These are phyloP conservation scores for Microctonus aethiopoides DNA, from an alignment of 2,888 invertebrate species.

Conservation along the genomic window DNA sequence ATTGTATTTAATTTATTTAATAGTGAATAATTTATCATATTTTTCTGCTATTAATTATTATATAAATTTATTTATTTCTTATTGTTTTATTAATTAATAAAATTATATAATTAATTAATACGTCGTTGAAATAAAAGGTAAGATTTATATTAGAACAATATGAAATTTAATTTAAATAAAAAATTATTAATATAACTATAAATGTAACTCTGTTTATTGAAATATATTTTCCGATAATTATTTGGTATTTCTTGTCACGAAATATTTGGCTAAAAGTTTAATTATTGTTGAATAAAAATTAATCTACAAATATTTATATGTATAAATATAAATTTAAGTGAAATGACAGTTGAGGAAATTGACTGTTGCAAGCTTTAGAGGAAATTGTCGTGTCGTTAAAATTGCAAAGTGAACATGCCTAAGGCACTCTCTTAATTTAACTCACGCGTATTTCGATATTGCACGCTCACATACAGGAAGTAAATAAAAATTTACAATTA, in stretches of 20 bases:
- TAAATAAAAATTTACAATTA: not conserved
- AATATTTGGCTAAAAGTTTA: constrained; percentile 5
- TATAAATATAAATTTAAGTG: too few relatives aligned
- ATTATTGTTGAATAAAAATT: too few relatives aligned
- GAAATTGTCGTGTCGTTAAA: not conserved
- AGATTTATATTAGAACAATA: too few relatives aligned
- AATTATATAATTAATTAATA: too few relatives aligned
- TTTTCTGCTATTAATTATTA: not conserved
- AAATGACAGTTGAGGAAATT: constrained; percentile 16
- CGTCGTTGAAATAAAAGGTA: too few relatives aligned
- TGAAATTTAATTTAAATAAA: too few relatives aligned
- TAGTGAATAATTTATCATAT: not conserved
- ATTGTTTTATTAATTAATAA: too few relatives aligned
- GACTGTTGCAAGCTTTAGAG: constrained; percentile 9
- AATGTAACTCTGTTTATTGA: too few relatives aligned
- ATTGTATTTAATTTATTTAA: not conserved
- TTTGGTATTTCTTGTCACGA: too few relatives aligned
- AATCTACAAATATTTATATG: too few relatives aligned
- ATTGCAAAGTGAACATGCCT: not conserved
- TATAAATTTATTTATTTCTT: too few relatives aligned
- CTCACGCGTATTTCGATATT: not conserved
- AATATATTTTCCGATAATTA: not conserved
- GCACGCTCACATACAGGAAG: not conserved
- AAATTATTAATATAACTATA: too few relatives aligned
- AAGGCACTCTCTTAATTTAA: not conserved